Base-by-base conservation (phyloP, 2,888 invertebrate species). In the Calameuta idolon region DNA sequence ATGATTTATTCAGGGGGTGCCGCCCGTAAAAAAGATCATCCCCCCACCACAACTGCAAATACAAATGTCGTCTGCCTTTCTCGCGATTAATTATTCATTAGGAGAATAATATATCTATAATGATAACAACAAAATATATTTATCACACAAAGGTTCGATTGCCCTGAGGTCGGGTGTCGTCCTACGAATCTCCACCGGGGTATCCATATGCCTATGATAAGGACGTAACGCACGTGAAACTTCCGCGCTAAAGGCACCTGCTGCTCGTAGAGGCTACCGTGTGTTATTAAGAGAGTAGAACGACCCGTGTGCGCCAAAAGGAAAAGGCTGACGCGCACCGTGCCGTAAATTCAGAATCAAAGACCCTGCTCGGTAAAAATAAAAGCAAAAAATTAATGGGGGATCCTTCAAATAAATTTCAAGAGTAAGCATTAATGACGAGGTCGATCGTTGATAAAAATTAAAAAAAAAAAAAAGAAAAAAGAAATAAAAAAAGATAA, bases 401-500 rank as follows among this genome's bases (percentile, higher is more conserved):
- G 1, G 5, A 55, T 23, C 55, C 55, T 23, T 55, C 15, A 23
- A 55, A 55, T 55, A 55, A 55, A 55, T 55, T 55, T 55, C 15
- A 55, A 23, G 23, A 23, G 15, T 55, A 9, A 55, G 23, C 55
- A 55, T 55, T 55, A 55, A 55, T 23, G 55, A 55, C 55, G 55
- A 55, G 23, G 15, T 23, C 55, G 55, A 55, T 40, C 40, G 40
- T 37, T 4, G 12, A 34, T 34, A 69, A 71, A 37, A 23, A n/a
- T n/a, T 12, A 75, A 34, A 71, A 31, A 34, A 23, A 77, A 74
- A 77, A n/a, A n/a, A n/a, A n/a, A n/a, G n/a, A n/a, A n/a, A n/a
- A n/a, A n/a, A n/a, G n/a, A n/a, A n/a, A n/a, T n/a, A 68, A 77
- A 68, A 68, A 35, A 69, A 37, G 69, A 74, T 69, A 77, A 74